Evolutionary conservation across 1,140 invertebrate genomes (phyloP), one percentile per base, ranked within the genome.

Genomic region (Drosophila triauraria): DNA sequence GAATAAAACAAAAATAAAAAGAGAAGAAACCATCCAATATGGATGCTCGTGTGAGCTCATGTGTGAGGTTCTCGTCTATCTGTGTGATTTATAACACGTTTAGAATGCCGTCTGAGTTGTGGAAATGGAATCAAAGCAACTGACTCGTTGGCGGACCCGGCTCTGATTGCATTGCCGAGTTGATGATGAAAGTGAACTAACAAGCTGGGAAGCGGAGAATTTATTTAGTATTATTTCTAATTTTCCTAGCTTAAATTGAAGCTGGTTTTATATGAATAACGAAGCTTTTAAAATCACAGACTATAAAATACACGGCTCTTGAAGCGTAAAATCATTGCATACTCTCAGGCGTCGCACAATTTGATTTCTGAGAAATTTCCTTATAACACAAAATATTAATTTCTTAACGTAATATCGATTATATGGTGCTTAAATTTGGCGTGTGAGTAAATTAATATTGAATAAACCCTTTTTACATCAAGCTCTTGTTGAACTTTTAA

Each of bases 11-110:
- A 82, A 72, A 40, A 74, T 64, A 51, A 56, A 46, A 75, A 44
- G 47, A 64, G 15, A n/a, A 40, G 13, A 82, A 78, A 38, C n/a
- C 63, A 68, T 47, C 63, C 67, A 68, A 70, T 54, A 68, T 53
- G 65, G 40, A 38, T 70, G 48, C 38, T 38, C 20, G 5, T 47
- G 42, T 54, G 43, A 56, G 27, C 40, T 10, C 42, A 32, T 51
- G 40, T 56, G 68, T 69, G 51, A 23, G 4, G 12, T 13, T 6
- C 30, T 20, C 32, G n/a, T 65, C 17, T 42, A 20, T 64, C 10
- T 68, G 17, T 57, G 59, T 69, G 77, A 84, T 84, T 80, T 84
- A 84, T 84, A 77, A 76, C 64, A 42, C 80, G 71, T 60, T 83
- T 83, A 71, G 80, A 70, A 75, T 65, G 64, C 35, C 50, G 58